A percentile compares a stretch with the other conserved stretches of the same genome.
These are phyloP conservation scores for Hippocampus zosterae DNA, from an alignment of 2,113 vertebrate genomes.

Conservation along the genomic window DNA sequence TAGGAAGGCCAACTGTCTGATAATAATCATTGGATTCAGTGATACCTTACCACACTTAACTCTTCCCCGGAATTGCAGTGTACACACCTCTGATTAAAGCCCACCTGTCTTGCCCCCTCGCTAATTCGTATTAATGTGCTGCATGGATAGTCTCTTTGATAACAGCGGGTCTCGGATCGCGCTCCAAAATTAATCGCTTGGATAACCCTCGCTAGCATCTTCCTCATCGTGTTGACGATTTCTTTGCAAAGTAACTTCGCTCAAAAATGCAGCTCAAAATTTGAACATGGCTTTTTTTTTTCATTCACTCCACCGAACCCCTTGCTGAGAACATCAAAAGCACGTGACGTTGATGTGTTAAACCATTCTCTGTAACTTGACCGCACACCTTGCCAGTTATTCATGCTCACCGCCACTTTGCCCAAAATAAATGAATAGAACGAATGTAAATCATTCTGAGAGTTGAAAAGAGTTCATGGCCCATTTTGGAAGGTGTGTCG, in stretches of 20 bases:
- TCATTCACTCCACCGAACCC: neutral
- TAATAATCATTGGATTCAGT: slow-evolving; percentile 3
- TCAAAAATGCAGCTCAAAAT: neutral
- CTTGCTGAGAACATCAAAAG: neutral
- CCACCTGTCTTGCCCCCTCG: neutral
- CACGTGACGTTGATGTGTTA: neutral
- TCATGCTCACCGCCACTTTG: too few species aligned
- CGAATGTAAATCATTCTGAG: too few species aligned
- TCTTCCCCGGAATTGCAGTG: neutral
- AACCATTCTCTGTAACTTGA: neutral
- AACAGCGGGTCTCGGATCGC: neutral
- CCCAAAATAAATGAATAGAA: too few species aligned
- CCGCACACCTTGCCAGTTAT: too few species aligned
- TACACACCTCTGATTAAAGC: slow-evolving; percentile 8
- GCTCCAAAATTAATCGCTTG: neutral
- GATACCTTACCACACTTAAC: neutral
- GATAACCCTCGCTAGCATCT: neutral
- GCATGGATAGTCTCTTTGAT: slow-evolving; percentile 13
- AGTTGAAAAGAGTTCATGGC: too few species aligned
- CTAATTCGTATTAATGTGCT: slow-evolving; percentile 8
- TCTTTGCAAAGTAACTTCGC: neutral
- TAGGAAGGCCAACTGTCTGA: neutral
- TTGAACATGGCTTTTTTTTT: neutral
- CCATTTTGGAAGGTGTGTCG: too few species aligned
- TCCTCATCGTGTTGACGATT: neutral